Evolutionary conservation across 2,797 vertebrate species (phyloP), one percentile per base, ranked within the genome.

Genomic region (Halcyon chelicuti): DNA sequence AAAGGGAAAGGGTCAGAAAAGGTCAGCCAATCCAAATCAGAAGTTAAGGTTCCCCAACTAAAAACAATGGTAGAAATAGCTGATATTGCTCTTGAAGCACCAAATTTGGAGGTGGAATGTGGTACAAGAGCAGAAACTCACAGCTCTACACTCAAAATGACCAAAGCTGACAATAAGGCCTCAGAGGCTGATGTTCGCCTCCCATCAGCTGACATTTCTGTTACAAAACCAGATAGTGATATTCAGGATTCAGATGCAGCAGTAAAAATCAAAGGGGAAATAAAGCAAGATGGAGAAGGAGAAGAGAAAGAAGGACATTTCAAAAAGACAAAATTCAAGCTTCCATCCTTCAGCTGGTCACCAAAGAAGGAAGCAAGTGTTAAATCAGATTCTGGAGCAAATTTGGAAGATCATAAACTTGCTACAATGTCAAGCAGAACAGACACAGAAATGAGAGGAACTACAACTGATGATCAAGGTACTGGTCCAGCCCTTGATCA

Each of bases 261-360:
- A 25, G 2, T 28, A 28, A 93, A 82, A 31, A 7, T 68, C 5
- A 75, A 33, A 9, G 73, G 66, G 37, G 92, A 60, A 47, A 55
- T 39, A 21, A 74, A 90, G 8, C 33, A 26, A 39, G 75, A 44
- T 21, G 35, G 52, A 66, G 92, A 87, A 7, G 47, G 12, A 13
- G 95, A 95, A 42, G 89, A 86, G 18, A 97, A 94, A 67, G 95
- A 94, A 37, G 91, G 95, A 28, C 94, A 97, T 54, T 97, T 97
- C 68, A 98, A 95, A 78, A 88, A 83, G 70, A 92, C 97, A 10
- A 94, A 88, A 78, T 78, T 98, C 60, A 97, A 97, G 61, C 93
- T 98, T 8, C 98, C 96, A 1, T 96, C 97, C 13, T 96, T 98
- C 58, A 93, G 66, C 12, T 71, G 93, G 97, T 98, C 97, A 58